Evolutionary conservation across 2,888 invertebrate species (phyloP), one percentile per base, ranked within the genome.

Genomic region (Eilema caniola): DNA sequence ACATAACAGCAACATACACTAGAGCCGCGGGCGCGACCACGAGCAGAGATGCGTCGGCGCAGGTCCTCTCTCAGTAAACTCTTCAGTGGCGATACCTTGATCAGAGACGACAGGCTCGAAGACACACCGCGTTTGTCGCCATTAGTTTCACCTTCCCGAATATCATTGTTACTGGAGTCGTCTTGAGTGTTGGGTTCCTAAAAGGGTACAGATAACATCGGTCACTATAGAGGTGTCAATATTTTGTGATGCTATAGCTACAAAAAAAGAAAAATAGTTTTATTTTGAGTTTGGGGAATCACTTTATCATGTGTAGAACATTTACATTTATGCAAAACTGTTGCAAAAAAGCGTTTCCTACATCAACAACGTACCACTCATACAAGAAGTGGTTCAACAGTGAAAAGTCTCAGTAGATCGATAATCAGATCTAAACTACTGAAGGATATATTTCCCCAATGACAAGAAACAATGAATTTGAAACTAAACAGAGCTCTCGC

Each of bases 21-120:
- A 72, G 91, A 89, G 79, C 89, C 92, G 71, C 96, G 94, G 80
- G 95, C 96, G 83, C 96, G 96, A 67, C 96, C 97, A 84, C 97
- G 95, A 60, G 97, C 97, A 74, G 97, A 97, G 84, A 98, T 97
- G 89, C 98, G 97, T 75, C 98, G 96, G 88, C 98, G 97, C 83
- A 98, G 94, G 92, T 98, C 98, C 89, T 98, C 98, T 66, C 98
- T 96, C 76, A 98, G 95, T 78, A 98, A 93, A 82, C 98, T 98
- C 91, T 98, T 98, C 79, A 98, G 94, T 75, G 98, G 98, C 69
- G 98, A 98, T 80, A 97, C 96, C 95, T 98, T 98, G 87, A 98
- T 98, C 83, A 98, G 91, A 70, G 98, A 97, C 78, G 97, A 97
- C 80, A 97, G 95, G 89, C 96, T 97, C 82, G 96, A 97, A 70